These are phyloP conservation scores for Leuciscus waleckii DNA, from an alignment of 2,797 vertebrate genomes.

Conservation along the genomic window DNA sequence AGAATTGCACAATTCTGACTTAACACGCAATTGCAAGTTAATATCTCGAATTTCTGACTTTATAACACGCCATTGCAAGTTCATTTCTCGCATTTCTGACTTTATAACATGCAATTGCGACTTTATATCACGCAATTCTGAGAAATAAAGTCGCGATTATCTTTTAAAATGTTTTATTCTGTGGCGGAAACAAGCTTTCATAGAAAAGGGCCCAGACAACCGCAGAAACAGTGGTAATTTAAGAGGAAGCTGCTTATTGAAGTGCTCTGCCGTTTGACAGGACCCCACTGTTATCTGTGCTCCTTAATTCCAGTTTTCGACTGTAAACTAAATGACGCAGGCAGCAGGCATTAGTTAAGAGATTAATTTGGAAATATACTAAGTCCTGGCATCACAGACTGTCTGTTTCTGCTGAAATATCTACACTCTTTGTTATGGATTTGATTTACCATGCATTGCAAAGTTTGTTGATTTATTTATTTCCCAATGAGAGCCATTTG, in stretches of 20 bases:
- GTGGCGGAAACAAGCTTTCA: too few relatives aligned
- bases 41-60: too few relatives aligned
- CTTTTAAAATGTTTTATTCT: too few relatives aligned
- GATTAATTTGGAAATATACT: slow-evolving; percentile 61
- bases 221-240: slow-evolving; percentile 48
- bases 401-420: slow-evolving; percentile 67
- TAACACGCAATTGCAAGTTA: too few relatives aligned
- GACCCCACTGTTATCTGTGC: slow-evolving; percentile 50
- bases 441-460: slow-evolving; percentile 68
- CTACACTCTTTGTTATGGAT: slow-evolving; percentile 66
- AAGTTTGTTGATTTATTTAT: slow-evolving; percentile 72
- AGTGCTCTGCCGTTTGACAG: slow-evolving; percentile 53
- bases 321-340: slow-evolving; percentile 59
- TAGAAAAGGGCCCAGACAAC: slow-evolving; percentile 36
- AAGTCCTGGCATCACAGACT: slow-evolving; percentile 59
- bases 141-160: too few relatives aligned
- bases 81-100: too few relatives aligned
- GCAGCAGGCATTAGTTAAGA: slow-evolving; percentile 54
- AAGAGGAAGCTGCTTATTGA: slow-evolving; percentile 41
- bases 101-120: too few relatives aligned
- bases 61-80: too few relatives aligned
- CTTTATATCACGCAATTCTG: too few relatives aligned
- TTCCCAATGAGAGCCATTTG: slow-evolving; percentile 77
- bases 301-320: slow-evolving; percentile 52
- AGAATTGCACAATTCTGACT: too few relatives aligned